Conservation (phyloP, 2,113 vertebrate species). For the Vanacampus margaritifer region DNA sequence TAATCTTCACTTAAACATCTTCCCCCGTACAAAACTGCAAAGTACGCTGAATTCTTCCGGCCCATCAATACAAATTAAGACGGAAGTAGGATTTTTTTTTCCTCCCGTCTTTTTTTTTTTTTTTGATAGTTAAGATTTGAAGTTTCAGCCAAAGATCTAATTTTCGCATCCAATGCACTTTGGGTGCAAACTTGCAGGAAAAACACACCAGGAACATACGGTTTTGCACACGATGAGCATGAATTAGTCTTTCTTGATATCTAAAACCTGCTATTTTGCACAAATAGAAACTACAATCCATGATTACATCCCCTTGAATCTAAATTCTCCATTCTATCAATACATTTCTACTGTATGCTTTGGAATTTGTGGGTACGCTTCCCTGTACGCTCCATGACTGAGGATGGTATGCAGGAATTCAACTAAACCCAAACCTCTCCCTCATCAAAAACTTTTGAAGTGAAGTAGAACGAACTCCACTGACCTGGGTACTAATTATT, state of each 20-base stretch:
- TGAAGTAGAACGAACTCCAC: neutral
- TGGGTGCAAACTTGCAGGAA: slow-evolving; percentile 29
- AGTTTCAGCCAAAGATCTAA: slow-evolving; percentile 38
- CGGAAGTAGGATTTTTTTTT: slow-evolving; percentile 76
- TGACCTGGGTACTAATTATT: neutral
- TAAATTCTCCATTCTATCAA: neutral
- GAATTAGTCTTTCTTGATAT: neutral
- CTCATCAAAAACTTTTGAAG: neutral
- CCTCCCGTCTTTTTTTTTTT: slow-evolving; percentile 31
- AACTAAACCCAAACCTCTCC: neutral
- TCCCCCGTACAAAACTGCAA: slow-evolving; percentile 94
- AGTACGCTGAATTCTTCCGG: slow-evolving; percentile 92
- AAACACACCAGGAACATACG: neutral
- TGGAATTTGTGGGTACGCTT: neutral
- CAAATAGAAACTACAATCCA: neutral
- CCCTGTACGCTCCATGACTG: neutral
- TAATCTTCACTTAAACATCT: slow-evolving; percentile 99
- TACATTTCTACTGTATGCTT: neutral
- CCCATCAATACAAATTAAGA: slow-evolving; percentile 98
- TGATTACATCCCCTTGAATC: neutral
- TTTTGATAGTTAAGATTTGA: slow-evolving; percentile 58
- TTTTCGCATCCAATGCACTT: slow-evolving; percentile 19
- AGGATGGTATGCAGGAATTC: neutral
- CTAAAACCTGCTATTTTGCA: neutral
- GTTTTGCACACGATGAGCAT: neutral